A percentile compares a stretch with the other conserved stretches of the same genome.
Conservation (phyloP, 2,797 vertebrate genomes). For the Melanotaenia nigrans region DNA sequence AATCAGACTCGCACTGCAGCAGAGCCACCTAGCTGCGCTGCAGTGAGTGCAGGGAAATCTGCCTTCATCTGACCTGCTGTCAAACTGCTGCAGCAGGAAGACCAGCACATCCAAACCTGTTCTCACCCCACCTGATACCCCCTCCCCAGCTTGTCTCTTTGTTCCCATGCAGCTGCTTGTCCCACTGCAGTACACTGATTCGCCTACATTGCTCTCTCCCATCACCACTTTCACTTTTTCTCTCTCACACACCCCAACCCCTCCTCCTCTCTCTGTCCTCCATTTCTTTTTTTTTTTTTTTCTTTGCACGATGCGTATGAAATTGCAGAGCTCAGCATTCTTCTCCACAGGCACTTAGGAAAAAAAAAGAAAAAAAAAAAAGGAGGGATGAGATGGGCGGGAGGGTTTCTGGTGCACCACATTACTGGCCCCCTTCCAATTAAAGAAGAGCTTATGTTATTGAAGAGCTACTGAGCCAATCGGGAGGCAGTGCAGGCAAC, state of each 20-base stretch:
- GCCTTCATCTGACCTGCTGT: conserved; percentile 51
- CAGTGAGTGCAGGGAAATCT: conserved; percentile 63
- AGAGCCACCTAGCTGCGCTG: conserved; percentile 62
- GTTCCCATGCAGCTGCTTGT: conserved; percentile 54
- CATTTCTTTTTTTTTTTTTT: conserved; percentile 39
- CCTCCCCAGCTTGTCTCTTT: conserved; percentile 31
- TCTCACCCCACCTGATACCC: conserved; percentile 17
- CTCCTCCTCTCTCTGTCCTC: conserved; percentile 41
- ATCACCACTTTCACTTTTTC: conserved; percentile 37
- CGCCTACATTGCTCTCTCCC: conserved; percentile 36
- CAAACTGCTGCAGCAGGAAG: conserved; percentile 35
- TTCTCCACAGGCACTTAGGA: conserved; percentile 69
- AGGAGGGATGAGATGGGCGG: conserved; percentile 64
- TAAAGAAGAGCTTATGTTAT: conserved; percentile 84
- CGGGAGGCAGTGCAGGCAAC: conserved; percentile 75
- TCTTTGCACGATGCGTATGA: conserved; percentile 62
- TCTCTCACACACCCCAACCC: conserved; percentile 12
- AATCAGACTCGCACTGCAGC: conserved; percentile 78
- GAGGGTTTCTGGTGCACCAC: conserved; percentile 74
- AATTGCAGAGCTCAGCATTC: conserved; percentile 84
- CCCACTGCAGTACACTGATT: conserved; percentile 64
- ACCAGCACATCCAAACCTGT: conserved; percentile 34
- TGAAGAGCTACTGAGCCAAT: conserved; percentile 82
- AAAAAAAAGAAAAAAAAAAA: conserved; percentile 5
- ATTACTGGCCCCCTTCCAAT: conserved; percentile 81